Evolutionary conservation across 2,888 invertebrate genomes (phyloP).

Genomic region (Melanargia galathea): DNA sequence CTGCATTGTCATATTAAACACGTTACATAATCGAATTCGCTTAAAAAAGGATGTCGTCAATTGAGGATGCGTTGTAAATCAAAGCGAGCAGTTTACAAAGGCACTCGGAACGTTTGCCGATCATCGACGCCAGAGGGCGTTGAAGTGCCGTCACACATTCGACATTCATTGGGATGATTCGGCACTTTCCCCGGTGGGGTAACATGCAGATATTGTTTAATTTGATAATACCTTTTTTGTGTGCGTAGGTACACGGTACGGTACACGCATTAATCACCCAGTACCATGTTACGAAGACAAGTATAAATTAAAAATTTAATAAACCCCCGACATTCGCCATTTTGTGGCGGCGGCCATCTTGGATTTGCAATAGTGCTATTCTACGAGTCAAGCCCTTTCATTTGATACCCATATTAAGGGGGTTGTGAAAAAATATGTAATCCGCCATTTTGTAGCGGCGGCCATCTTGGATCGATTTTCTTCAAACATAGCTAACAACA

Average conservation of each 20-base stretch:
- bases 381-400: too few species aligned
- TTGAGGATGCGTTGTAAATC: conserved; percentile 39
- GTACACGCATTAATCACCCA: too few species aligned
- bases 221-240: conserved; percentile 34
- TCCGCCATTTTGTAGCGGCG: too few species aligned
- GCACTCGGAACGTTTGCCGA: conserved; percentile 44
- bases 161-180: conserved; percentile 70
- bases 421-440: too few species aligned
- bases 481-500: too few species aligned
- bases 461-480: too few species aligned
- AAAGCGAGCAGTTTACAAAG: conserved; percentile 42
- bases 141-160: conserved; percentile 63
- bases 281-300: too few species aligned
- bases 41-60: conserved; percentile 31
- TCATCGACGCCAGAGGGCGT: conserved; percentile 49
- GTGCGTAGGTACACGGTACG: not conserved
- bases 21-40: conserved; percentile 29
- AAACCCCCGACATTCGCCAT: too few species aligned
- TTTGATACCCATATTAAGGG: too few species aligned
- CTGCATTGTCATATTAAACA: conserved; percentile 9
- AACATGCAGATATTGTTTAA: conserved; percentile 31
- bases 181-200: conserved; percentile 53
- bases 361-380: too few species aligned
- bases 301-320: too few species aligned
- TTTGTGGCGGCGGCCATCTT: too few species aligned